A percentile compares a stretch with the other conserved stretches of the same genome.
Evolutionary conservation across 2,797 vertebrate species (phyloP).

Genomic region (Brachyrhaphis roseni): DNA sequence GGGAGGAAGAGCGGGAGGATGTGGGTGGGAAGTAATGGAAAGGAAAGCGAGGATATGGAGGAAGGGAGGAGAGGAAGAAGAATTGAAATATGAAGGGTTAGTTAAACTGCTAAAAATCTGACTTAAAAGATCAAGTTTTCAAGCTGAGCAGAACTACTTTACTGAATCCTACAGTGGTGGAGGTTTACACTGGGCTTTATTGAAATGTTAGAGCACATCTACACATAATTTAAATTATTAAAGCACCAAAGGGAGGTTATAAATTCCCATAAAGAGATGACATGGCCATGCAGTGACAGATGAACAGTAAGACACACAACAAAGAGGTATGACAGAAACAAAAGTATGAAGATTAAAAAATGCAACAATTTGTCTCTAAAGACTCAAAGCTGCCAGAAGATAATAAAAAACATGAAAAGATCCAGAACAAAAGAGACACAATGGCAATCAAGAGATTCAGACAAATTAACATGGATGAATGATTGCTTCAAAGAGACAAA

Average conservation of each 20-base stretch:
- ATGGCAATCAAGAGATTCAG: background rate
- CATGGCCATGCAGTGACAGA: background rate
- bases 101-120: conserved; percentile 17
- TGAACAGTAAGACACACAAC: background rate
- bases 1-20: conserved; percentile 41
- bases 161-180: background rate
- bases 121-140: conserved; percentile 34
- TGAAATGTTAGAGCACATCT: background rate
- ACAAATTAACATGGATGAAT: background rate
- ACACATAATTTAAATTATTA: background rate
- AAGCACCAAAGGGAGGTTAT: background rate
- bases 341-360: background rate
- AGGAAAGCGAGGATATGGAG: conserved; percentile 52
- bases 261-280: background rate
- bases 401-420: background rate
- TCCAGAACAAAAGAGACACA: background rate
- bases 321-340: conserved; percentile 1
- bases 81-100: conserved; percentile 12
- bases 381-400: background rate
- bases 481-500: conserved; percentile 1
- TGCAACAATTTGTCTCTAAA: background rate
- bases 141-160: background rate
- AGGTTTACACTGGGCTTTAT: background rate
- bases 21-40: conserved; percentile 49
- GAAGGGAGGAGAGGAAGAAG: conserved; percentile 11